These are phyloP conservation scores for Tipula lateralis DNA, from an alignment of 2,888 invertebrate species.

Conservation along the genomic window DNA sequence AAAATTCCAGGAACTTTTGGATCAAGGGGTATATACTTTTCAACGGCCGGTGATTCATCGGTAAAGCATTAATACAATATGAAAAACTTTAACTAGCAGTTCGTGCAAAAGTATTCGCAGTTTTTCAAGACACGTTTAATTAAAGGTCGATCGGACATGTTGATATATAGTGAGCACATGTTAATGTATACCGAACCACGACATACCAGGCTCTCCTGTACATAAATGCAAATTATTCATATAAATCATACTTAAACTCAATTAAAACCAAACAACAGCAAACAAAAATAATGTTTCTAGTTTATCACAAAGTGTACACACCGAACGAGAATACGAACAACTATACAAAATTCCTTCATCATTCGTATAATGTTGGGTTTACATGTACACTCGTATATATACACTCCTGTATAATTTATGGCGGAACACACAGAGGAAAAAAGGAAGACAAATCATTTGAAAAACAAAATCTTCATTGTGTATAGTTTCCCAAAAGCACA, in stretches of 20 bases:
- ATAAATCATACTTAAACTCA: conserved; percentile 19
- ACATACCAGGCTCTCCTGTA: not conserved
- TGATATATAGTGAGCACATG: too few relatives aligned
- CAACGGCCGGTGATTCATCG: too few relatives aligned
- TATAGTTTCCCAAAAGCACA: not conserved
- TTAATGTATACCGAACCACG: too few relatives aligned
- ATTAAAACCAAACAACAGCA: not conserved
- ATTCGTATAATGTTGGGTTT: not conserved
- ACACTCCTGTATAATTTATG: not conserved
- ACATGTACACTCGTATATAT: not conserved
- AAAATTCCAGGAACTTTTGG: too few relatives aligned
- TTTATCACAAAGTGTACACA: not conserved
- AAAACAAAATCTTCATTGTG: not conserved
- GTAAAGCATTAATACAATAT: too few relatives aligned
- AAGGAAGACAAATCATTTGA: not conserved
- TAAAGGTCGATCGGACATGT: too few relatives aligned
- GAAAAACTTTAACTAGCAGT: too few relatives aligned
- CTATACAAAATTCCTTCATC: not conserved
- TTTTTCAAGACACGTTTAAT: too few relatives aligned
- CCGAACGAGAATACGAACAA: not conserved
- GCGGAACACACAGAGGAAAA: not conserved
- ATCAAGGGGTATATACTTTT: too few relatives aligned
- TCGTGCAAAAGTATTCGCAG: too few relatives aligned
- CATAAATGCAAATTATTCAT: not conserved
- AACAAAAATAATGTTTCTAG: not conserved